Base-by-base conservation (phyloP, 2,113 vertebrate genomes). In the Colinus virginianus region DNA sequence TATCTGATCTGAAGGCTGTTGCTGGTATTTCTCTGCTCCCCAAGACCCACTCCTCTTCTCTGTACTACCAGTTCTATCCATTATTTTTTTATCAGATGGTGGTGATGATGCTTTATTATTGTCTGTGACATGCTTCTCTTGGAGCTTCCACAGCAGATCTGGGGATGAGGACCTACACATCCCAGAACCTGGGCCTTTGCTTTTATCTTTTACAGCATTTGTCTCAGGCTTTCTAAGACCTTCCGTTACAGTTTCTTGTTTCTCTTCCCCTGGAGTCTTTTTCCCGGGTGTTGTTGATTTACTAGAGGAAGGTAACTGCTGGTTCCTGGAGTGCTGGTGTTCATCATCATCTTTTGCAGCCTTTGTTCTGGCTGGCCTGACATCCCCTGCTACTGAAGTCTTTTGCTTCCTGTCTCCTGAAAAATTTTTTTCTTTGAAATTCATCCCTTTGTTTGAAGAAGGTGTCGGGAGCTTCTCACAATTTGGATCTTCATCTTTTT, bases 211-310 rank as follows among this genome's bases (percentile, higher is more conserved):
- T 13, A 42, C 25, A 61, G 4, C 6, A 53, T 28, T 62, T 42
- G 28, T 16, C 61, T 70, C 45, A 43, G 25, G 32, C 17, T 91
- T 92, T 75, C 61, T 45, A 72, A 79, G 66, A 42, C 62, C 66
- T 67, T 43, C 2, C 2, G 67, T 15, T 51, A n/a, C 6, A 5
- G 11, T 43, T 34, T 30, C 13, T 25, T 40, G 28, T 4, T 87
- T 84, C 43, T 55, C 53, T 76, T 6, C 19, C 58, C 4, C 42
- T 67, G 61, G 32, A 88, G 45, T 46, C 67, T 36, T 88, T 88
- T 94, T 80, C 23, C 89, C 45, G 6, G 63, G 43, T 38, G 83
- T 69, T 25, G 17, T 6, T 53, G 28, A 15, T 70, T 85, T 94
- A 34, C 17, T 78, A 11, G 7, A 45, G 12, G 48, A 43, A 21